Percentiles rank a stretch among this genome's conserved stretches.
phyloP scores from a whole-genome alignment of 2,888 invertebrate species.

The Ametastegia equiseti region DNA sequence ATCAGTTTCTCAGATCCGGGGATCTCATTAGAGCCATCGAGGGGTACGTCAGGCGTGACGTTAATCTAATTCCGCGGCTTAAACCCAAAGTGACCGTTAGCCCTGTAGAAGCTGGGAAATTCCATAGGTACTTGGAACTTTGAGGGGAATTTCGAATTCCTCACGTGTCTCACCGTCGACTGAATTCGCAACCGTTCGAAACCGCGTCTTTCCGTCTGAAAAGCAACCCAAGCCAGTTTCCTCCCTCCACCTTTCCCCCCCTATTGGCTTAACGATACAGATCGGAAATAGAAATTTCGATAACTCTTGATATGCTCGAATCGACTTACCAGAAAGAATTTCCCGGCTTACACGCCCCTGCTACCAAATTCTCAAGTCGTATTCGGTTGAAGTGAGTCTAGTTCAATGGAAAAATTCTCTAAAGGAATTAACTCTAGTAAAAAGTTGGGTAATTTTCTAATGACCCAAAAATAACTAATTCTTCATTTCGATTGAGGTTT shows the following conservation, averaged over 20 bases:
- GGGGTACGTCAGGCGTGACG: slow-evolving; percentile 30
- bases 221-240: not conserved
- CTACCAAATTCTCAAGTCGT: not conserved
- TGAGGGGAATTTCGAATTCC: slow-evolving; percentile 44
- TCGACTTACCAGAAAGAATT: slow-evolving; percentile 22
- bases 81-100: slow-evolving; percentile 30
- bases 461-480: too few relatives aligned
- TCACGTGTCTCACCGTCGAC: slow-evolving; percentile 39
- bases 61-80: slow-evolving; percentile 43
- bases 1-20: slow-evolving; percentile 21
- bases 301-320: slow-evolving; percentile 30
- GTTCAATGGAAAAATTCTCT: too few relatives aligned
- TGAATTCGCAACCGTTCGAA: slow-evolving; percentile 30
- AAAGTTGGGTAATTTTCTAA: too few relatives aligned
- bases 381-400: not conserved
- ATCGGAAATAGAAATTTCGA: slow-evolving; percentile 46
- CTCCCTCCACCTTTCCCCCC: not conserved
- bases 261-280: slow-evolving; percentile 30
- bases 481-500: too few relatives aligned
- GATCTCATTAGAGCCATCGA: slow-evolving; percentile 31
- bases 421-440: too few relatives aligned
- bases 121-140: slow-evolving; percentile 36
- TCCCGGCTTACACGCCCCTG: slow-evolving; percentile 8
- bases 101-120: not conserved
- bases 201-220: slow-evolving; percentile 4